Evolutionary conservation across 1,140 invertebrate species (phyloP).

Genomic region (Macrobrachium rosenbergii): DNA sequence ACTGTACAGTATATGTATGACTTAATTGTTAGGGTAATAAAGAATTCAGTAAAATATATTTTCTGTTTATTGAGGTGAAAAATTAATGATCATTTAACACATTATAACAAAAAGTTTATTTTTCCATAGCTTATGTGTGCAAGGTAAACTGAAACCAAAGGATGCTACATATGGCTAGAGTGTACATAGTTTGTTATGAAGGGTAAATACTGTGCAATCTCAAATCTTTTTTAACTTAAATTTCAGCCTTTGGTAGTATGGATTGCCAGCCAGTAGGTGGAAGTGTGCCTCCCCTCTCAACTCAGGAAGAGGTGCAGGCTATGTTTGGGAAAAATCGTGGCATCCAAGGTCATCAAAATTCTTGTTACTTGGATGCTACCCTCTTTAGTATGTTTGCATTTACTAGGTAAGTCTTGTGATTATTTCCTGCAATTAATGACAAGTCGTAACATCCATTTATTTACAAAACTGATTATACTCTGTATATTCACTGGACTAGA

Average conservation of each 20-base stretch:
- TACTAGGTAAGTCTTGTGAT: conserved; percentile 54
- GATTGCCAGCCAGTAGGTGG: conserved; percentile 85
- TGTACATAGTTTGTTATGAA: too few relatives aligned
- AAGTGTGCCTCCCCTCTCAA: conserved; percentile 74
- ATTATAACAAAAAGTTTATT: too few relatives aligned
- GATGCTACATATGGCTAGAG: too few relatives aligned
- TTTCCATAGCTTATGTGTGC: too few relatives aligned
- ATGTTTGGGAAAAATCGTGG: conserved; percentile 73
- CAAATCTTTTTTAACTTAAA: not conserved
- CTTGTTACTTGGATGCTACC: conserved; percentile 95
- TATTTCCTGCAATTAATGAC: not conserved
- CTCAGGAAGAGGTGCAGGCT: conserved; percentile 64
- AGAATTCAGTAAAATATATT: too few relatives aligned
- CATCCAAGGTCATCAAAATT: conserved; percentile 98
- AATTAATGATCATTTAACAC: too few relatives aligned
- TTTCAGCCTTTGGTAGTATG: conserved; percentile 73
- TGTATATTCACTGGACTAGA: not conserved
- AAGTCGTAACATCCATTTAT: not conserved
- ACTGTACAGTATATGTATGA: too few relatives aligned
- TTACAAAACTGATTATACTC: not conserved
- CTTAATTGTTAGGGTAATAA: too few relatives aligned
- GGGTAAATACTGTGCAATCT: not conserved
- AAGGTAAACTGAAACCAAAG: too few relatives aligned
- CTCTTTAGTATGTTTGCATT: conserved; percentile 67
- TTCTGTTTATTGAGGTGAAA: too few relatives aligned